phyloP scores from a whole-genome alignment of 2,797 vertebrate species.

The Gobio occitaniae region DNA sequence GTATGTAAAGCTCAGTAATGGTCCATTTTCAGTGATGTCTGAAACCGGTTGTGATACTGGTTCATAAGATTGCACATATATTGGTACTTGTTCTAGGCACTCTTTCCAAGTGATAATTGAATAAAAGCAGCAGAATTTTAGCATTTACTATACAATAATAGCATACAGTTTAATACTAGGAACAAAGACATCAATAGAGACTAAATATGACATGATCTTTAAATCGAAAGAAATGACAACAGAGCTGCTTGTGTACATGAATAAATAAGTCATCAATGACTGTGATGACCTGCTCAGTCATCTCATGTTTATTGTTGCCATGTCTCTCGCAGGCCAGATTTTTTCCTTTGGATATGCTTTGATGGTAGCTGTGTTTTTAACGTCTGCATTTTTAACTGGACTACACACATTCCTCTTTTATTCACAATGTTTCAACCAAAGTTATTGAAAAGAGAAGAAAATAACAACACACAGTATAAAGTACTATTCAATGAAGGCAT shows the following conservation, averaged over 20 bases:
- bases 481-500: conserved; percentile 33
- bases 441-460: conserved; percentile 21
- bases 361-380: conserved; percentile 45
- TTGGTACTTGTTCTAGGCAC: conserved; percentile 58
- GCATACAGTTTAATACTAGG: conserved; percentile 64
- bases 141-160: conserved; percentile 64
- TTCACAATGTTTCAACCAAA: conserved; percentile 16
- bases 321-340: conserved; percentile 43
- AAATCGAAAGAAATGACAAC: conserved; percentile 48
- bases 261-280: conserved; percentile 53
- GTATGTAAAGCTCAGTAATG: conserved; percentile 17
- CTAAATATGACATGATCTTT: conserved; percentile 61
- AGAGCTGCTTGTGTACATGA: conserved; percentile 56
- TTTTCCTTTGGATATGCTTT: conserved; percentile 34
- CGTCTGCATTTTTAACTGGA: conserved; percentile 1
- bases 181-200: conserved; percentile 61
- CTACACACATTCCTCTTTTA: conserved; percentile 17
- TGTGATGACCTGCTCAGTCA: conserved; percentile 37
- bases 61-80: conserved; percentile 52
- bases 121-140: conserved; percentile 67
- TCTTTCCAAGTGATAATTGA: conserved; percentile 62
- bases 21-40: conserved; percentile 32
- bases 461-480: conserved; percentile 9
- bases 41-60: conserved; percentile 46
- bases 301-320: conserved; percentile 42